These are phyloP conservation scores for Platynereis dumerilii DNA, from an alignment of 2,888 invertebrate genomes.

Conservation along the genomic window DNA sequence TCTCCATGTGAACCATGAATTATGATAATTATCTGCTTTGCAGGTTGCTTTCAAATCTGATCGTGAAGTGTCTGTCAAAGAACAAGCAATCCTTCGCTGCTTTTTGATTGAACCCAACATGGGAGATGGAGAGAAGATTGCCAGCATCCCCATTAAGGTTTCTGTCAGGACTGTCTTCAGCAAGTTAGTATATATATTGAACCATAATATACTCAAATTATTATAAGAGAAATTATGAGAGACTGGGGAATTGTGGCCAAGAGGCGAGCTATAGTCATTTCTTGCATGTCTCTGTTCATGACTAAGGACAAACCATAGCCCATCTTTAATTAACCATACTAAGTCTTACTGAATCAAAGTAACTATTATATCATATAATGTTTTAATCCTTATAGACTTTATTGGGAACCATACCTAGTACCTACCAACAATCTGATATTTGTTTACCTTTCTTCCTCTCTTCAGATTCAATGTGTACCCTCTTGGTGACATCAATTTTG, in stretches of 20 bases:
- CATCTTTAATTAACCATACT: too few species aligned
- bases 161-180: slow-evolving; percentile 61
- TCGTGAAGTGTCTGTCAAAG: slow-evolving; percentile 57
- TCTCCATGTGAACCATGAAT: background rate
- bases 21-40: background rate
- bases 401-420: too few species aligned
- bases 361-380: too few species aligned
- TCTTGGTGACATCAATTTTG: slow-evolving; percentile 62
- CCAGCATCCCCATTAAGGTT: slow-evolving; percentile 63
- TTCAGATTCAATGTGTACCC: slow-evolving; percentile 61
- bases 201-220: too few species aligned
- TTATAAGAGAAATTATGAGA: too few species aligned
- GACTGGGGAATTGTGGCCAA: too few species aligned
- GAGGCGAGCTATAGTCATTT: too few species aligned
- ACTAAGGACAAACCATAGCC: too few species aligned
- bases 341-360: too few species aligned
- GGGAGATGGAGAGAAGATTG: slow-evolving; percentile 60
- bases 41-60: slow-evolving; percentile 58
- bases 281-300: background rate
- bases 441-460: too few species aligned
- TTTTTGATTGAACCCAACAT: slow-evolving; percentile 61
- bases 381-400: too few species aligned
- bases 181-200: slow-evolving; percentile 53
- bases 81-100: slow-evolving; percentile 60
- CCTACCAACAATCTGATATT: too few species aligned